phyloP scores from a whole-genome alignment of 2,113 vertebrate genomes.

The Gallinago media region DNA sequence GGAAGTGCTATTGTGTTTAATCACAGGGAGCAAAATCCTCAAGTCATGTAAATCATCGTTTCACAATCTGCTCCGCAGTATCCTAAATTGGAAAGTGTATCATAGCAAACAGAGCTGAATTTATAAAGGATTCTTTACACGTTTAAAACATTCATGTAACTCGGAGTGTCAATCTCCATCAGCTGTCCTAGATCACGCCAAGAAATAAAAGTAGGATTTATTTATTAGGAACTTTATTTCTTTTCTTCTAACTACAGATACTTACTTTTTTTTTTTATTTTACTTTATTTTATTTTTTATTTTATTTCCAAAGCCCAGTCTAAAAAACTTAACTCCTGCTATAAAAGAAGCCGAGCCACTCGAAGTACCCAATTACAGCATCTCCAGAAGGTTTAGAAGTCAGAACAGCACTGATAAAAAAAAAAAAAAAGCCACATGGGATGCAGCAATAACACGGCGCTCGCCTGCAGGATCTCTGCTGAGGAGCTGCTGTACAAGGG shows the following conservation, averaged over 20 bases:
- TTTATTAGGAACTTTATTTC: neutral
- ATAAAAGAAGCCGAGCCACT: neutral
- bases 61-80: constrained; percentile 16
- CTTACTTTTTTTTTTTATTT: neutral
- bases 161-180: constrained; percentile 26
- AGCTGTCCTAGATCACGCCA: constrained; percentile 6
- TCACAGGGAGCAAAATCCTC: constrained; percentile 40
- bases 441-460: neutral
- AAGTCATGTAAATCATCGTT: constrained; percentile 40
- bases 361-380: neutral
- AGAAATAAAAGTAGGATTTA: neutral
- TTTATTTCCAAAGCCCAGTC: neutral
- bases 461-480: constrained; percentile 42
- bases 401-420: constrained; percentile 7
- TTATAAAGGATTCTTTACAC: constrained; percentile 45
- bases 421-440: constrained; percentile 43
- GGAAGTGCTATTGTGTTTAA: constrained; percentile 33
- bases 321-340: neutral
- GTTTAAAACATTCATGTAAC: constrained; percentile 4
- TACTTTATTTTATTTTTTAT: neutral
- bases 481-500: constrained; percentile 6
- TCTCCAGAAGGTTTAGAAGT: constrained; percentile 44
- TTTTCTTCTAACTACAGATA: neutral
- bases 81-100: constrained; percentile 36
- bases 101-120: constrained; percentile 36